Percentiles rank a stretch among this genome's conserved stretches.
These are phyloP conservation scores for Mus spretus DNA, from an alignment of 2,797 vertebrate genomes.

Conservation along the genomic window DNA sequence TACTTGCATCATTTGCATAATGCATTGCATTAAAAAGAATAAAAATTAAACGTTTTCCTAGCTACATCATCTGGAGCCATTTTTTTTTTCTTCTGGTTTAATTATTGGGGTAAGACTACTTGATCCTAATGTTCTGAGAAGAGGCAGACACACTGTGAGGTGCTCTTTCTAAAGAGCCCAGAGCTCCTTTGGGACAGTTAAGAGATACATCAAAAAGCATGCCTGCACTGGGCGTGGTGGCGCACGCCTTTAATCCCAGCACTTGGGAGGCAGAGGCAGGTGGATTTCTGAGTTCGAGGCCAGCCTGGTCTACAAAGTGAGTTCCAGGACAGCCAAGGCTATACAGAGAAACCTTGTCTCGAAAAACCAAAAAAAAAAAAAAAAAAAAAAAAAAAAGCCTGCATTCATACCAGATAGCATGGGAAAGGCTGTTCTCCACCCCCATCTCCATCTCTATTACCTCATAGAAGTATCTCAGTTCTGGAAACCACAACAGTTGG, in stretches of 20 bases:
- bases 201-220: background rate
- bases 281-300: too few relatives aligned
- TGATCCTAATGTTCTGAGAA: background rate
- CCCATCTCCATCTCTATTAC: rapidly evolving
- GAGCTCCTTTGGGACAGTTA: background rate
- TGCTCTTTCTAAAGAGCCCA: background rate
- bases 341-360: too few relatives aligned
- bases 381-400: too few relatives aligned
- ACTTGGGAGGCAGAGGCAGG: too few relatives aligned
- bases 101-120: background rate
- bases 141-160: background rate
- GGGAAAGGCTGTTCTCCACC: background rate
- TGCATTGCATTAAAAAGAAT: background rate
- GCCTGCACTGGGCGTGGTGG: too few relatives aligned
- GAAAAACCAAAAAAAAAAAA: too few relatives aligned
- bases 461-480: background rate
- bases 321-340: too few relatives aligned
- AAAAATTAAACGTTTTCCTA: conserved; percentile 1
- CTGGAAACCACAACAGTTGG: too few relatives aligned
- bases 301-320: too few relatives aligned
- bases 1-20: conserved; percentile 24
- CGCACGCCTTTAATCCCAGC: too few relatives aligned
- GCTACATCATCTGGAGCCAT: background rate
- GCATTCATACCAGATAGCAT: rapidly evolving
- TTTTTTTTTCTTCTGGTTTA: conserved; percentile 4